Evolutionary conservation across 2,113 vertebrate genomes (phyloP), one percentile per base, ranked within the genome.

Genomic region (Coptodon rendalli): DNA sequence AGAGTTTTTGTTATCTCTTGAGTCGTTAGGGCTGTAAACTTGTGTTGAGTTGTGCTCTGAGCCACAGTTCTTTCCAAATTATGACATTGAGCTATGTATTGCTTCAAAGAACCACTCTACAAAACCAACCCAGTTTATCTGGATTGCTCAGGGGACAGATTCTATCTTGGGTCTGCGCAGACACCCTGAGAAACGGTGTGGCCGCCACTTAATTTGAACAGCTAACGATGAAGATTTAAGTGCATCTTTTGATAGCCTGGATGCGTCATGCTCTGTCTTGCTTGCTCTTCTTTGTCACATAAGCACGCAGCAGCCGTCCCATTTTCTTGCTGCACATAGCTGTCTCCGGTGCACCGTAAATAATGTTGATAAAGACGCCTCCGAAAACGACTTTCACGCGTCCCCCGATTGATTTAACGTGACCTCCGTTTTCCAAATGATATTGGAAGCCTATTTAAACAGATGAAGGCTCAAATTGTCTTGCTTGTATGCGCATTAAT

Each of bases 401-500:
- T 97, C 97, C 97, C 96, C 96, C 97, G 96, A 98, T 98, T 99
- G 98, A 99, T 99, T 99, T 98, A 98, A 98, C 97, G 96, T 98
- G 98, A 99, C 98, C 98, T 97, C 96, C 96, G 96, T 97, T 98
- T 68, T 97, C 97, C 96, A 97, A 98, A 97, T 97, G 97, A 98
- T 98, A 98, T 98, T 97, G 98, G 97, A 98, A 97, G 97, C 97
- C 97, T 97, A 97, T 98, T 98, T 98, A 99, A 98, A 98, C 98
- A 99, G 98, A 98, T 97, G 98, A 99, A 98, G 97, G 97, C 96
- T 97, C 98, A 98, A 98, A 99, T 98, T 99, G 98, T 97, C 97
- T 97, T 97, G 97, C 98, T 98, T 98, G 97, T 98, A 97, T 97
- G 97, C 97, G 97, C 98, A 98, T 99, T 99, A 99, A 99, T 99